Evolutionary conservation across 2,113 vertebrate genomes (phyloP).

Genomic region (Numenius arquata): DNA sequence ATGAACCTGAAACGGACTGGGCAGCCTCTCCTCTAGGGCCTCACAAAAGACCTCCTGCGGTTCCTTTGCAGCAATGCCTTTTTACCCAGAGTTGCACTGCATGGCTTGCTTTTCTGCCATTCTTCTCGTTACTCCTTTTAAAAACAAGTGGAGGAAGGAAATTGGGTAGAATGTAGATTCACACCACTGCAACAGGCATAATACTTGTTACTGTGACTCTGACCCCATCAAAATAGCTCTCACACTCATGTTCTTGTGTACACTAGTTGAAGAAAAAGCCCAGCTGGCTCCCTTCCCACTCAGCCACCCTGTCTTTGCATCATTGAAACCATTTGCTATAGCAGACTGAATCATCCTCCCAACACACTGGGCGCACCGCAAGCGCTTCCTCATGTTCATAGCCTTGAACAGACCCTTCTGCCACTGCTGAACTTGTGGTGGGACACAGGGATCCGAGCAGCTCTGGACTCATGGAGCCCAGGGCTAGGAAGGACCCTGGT

Average conservation of each 20-base stretch:
- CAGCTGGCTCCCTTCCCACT: slow-evolving; percentile 20
- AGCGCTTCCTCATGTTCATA: fast-evolving
- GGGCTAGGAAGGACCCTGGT: background rate
- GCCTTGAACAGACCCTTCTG: background rate
- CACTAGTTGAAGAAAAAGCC: background rate
- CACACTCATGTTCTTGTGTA: background rate
- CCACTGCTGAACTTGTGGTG: fast-evolving
- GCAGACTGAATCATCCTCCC: background rate
- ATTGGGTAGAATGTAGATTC: background rate
- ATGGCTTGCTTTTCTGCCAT: background rate
- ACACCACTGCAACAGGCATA: background rate
- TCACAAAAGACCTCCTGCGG: fast-evolving
- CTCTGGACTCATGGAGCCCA: background rate
- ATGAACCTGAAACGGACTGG: background rate
- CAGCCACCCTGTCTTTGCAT: background rate
- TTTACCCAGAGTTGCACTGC: fast-evolving
- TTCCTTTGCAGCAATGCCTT: background rate
- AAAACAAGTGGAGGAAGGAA: background rate
- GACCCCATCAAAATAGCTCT: background rate
- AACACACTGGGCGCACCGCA: fast-evolving
- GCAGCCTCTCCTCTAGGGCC: background rate
- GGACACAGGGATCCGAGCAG: fast-evolving
- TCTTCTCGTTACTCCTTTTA: background rate
- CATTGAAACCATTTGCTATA: background rate
- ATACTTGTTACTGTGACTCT: background rate